phyloP scores from a whole-genome alignment of 2,797 vertebrate genomes.

The Rachycentron canadum region DNA sequence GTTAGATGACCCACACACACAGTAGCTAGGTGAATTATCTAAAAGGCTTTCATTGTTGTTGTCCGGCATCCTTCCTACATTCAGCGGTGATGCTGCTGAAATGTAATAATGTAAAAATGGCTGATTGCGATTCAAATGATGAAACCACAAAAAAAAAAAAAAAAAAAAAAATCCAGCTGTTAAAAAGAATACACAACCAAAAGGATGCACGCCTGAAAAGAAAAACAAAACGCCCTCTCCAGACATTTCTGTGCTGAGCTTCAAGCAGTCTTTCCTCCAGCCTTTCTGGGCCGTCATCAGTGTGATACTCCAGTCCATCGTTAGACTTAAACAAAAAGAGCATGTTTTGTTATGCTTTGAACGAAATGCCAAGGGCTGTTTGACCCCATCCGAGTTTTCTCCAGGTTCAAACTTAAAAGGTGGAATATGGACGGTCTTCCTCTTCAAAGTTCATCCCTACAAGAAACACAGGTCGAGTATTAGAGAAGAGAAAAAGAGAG shows the following conservation, averaged over 20 bases:
- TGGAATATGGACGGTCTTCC: constrained; percentile 86
- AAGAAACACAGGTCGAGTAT: constrained; percentile 63
- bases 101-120: constrained; percentile 65
- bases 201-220: constrained; percentile 77
- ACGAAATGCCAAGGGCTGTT: constrained; percentile 67
- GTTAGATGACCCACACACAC: constrained; percentile 75
- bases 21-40: constrained; percentile 83
- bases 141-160: constrained; percentile 61
- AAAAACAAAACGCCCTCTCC: constrained; percentile 72
- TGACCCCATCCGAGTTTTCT: constrained; percentile 86
- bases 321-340: constrained; percentile 56
- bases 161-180: constrained; percentile 76
- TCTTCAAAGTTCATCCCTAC: constrained; percentile 98
- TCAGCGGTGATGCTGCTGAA: constrained; percentile 76
- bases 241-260: constrained; percentile 66
- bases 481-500: constrained; percentile 10
- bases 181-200: constrained; percentile 84
- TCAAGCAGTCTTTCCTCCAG: constrained; percentile 70
- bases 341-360: constrained; percentile 82
- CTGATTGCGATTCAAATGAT: constrained; percentile 73
- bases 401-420: constrained; percentile 81
- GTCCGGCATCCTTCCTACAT: constrained; percentile 48
- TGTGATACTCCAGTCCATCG: constrained; percentile 64
- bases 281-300: constrained; percentile 51
- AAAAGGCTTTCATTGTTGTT: constrained; percentile 60